These are phyloP conservation scores for Pseudochromis fuscus DNA, from an alignment of 2,797 vertebrate species.

Conservation along the genomic window DNA sequence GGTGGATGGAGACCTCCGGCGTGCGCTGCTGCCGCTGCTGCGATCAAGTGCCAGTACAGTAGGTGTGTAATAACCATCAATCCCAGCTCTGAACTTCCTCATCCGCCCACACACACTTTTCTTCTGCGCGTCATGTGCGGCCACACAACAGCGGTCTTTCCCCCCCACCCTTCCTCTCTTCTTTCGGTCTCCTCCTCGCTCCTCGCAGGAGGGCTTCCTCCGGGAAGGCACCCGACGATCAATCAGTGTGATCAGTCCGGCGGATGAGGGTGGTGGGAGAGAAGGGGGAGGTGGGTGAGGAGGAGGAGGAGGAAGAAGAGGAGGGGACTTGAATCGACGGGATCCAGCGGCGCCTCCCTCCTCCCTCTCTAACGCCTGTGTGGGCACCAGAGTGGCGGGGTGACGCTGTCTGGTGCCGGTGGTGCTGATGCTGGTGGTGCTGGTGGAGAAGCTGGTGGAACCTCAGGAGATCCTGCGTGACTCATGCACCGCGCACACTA, in stretches of 20 bases:
- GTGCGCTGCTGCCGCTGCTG: constrained; percentile 38
- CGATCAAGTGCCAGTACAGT: constrained; percentile 58
- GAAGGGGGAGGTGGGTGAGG: neutral
- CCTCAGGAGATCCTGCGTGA: constrained; percentile 57
- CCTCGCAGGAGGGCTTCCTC: constrained; percentile 53
- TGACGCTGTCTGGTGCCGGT: constrained; percentile 55
- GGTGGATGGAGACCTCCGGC: constrained; percentile 43
- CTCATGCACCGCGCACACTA: constrained; percentile 48
- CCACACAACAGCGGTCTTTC: constrained; percentile 29
- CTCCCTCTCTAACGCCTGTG: constrained; percentile 44
- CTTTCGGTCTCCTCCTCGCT: constrained; percentile 20
- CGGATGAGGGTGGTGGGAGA: constrained; percentile 4
- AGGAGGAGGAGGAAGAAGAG: neutral
- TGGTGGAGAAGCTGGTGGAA: constrained; percentile 21
- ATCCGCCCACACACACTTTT: constrained; percentile 74
- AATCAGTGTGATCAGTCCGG: constrained; percentile 65
- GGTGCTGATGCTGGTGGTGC: constrained; percentile 17
- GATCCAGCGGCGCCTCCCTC: constrained; percentile 58
- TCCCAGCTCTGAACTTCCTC: constrained; percentile 76
- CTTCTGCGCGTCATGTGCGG: constrained; percentile 66
- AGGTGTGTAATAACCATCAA: constrained; percentile 72
- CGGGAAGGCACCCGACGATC: constrained; percentile 65
- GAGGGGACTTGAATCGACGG: constrained; percentile 28
- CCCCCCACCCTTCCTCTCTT: neutral
- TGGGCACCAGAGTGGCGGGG: constrained; percentile 45